phyloP scores from a whole-genome alignment of 2,797 vertebrate genomes.

The Lophotriccus pileatus region DNA sequence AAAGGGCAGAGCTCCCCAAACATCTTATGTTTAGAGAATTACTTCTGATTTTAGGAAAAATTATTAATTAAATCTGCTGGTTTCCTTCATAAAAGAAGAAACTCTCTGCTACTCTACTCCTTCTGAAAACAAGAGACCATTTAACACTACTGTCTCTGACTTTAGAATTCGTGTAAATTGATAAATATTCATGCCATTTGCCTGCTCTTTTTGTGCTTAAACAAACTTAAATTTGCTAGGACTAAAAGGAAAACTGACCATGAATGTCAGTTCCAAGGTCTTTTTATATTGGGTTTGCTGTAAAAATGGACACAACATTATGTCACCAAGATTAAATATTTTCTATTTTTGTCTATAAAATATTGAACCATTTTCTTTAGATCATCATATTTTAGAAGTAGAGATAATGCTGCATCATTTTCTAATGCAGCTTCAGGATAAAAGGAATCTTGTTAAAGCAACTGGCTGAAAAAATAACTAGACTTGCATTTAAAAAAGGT shows the following conservation, averaged over 20 bases:
- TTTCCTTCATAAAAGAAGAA: background rate
- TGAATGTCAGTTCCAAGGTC: background rate
- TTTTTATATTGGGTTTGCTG: background rate
- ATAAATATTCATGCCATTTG: background rate
- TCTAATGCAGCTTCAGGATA: background rate
- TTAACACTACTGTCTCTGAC: background rate
- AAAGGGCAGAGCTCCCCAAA: background rate
- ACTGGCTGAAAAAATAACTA: background rate
- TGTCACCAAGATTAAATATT: background rate
- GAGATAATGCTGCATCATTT: background rate
- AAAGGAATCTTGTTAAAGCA: background rate
- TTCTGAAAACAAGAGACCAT: background rate
- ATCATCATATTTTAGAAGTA: background rate
- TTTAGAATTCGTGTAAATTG: background rate
- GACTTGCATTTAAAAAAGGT: background rate
- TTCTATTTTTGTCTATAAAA: background rate
- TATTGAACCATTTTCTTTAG: background rate
- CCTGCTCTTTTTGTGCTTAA: background rate
- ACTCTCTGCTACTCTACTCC: background rate
- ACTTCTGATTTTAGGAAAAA: background rate
- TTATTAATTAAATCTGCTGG: background rate
- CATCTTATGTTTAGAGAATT: background rate
- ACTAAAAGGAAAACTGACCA: slow-evolving; percentile 5
- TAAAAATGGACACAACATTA: background rate
- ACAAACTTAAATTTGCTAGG: slow-evolving; percentile 19